Conservation (phyloP, 2,797 vertebrate genomes). For the Sebastes matsubarae region DNA sequence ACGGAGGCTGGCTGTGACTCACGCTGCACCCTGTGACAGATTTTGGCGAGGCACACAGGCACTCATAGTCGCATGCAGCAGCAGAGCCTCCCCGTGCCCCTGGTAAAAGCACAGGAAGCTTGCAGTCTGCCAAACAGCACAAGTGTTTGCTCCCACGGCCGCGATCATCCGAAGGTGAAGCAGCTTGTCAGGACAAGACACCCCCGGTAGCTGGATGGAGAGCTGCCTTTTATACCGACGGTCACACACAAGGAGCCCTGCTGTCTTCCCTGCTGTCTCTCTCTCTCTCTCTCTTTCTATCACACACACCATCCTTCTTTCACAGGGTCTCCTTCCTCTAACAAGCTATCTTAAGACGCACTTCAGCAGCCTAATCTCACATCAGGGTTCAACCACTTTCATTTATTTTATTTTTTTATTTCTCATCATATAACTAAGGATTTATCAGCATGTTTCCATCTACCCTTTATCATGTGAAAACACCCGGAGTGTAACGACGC, state of each 20-base stretch:
- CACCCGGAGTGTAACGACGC: constrained; percentile 13
- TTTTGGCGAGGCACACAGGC: constrained; percentile 52
- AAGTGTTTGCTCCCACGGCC: constrained; percentile 47
- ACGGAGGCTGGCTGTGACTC: constrained; percentile 62
- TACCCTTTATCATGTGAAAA: constrained; percentile 15
- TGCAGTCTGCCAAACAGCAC: constrained; percentile 37
- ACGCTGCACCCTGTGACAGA: constrained; percentile 59
- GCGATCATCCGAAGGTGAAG: constrained; percentile 48
- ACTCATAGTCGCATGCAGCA: constrained; percentile 40
- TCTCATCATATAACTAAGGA: neutral
- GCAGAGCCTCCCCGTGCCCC: constrained; percentile 13
- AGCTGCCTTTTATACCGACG: constrained; percentile 28
- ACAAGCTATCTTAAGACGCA: constrained; percentile 3
- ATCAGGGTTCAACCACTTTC: constrained; percentile 10
- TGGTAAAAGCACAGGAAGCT: constrained; percentile 41
- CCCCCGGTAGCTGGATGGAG: constrained; percentile 32
- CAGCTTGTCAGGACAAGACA: constrained; percentile 48
- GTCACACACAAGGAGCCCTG: constrained; percentile 17
- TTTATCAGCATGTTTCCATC: constrained; percentile 28
- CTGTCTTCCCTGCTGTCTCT: constrained; percentile 31
- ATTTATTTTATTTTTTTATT: neutral
- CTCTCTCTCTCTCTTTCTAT: neutral
- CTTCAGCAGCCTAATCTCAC: constrained; percentile 20
- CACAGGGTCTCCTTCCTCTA: neutral
- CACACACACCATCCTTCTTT: constrained; percentile 6